Conservation (phyloP, 1,140 invertebrate genomes). For the Ceratina japonica region DNA sequence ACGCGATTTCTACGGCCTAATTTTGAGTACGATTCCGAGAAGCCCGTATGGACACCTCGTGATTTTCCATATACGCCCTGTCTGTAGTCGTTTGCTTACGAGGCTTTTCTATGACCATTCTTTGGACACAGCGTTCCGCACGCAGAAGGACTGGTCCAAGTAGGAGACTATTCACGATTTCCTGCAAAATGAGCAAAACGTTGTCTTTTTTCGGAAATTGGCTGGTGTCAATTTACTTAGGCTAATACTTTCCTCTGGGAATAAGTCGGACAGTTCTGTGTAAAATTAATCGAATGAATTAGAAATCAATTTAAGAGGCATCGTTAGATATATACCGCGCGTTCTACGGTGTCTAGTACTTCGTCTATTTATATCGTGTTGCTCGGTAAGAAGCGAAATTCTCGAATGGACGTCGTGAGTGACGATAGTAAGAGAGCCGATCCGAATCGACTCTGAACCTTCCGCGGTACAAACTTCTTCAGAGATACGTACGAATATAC, state of each 20-base stretch:
- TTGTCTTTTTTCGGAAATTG: not conserved
- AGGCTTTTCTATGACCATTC: not conserved
- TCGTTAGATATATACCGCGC: conserved; percentile 9
- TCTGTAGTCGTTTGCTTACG: not conserved
- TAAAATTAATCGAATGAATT: conserved; percentile 34
- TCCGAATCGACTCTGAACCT: not conserved
- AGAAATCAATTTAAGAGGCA: not conserved
- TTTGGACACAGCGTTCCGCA: conserved; percentile 22
- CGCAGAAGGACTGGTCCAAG: conserved; percentile 14
- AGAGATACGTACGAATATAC: too few species aligned
- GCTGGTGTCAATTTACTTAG: too few species aligned
- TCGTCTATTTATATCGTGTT: conserved; percentile 61
- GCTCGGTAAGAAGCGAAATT: conserved; percentile 52
- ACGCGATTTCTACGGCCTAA: not conserved
- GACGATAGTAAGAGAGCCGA: conserved; percentile 17
- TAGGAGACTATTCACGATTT: conserved; percentile 5
- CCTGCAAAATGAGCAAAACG: not conserved
- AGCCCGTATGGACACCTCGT: not conserved
- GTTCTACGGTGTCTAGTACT: conserved; percentile 50
- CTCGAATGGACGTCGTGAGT: conserved; percentile 30
- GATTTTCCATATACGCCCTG: not conserved
- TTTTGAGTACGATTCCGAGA: not conserved
- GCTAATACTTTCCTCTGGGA: too few species aligned
- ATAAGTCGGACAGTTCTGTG: not conserved
- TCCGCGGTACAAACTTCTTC: not conserved